Evolutionary conservation across 2,113 vertebrate genomes (phyloP).

Genomic region (Otocyon megalotis): DNA sequence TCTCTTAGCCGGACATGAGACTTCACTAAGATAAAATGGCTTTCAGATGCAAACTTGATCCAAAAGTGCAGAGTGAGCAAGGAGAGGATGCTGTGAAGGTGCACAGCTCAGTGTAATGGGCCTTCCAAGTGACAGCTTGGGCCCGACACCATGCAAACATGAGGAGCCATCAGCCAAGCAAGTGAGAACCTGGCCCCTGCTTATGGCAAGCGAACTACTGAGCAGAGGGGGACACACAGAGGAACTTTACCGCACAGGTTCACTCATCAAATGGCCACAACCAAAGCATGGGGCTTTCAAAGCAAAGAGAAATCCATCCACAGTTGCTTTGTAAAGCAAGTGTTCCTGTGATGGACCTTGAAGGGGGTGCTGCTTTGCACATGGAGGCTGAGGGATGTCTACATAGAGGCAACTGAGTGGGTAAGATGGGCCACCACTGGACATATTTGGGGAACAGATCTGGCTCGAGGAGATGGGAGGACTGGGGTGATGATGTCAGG

Average conservation of each 20-base stretch:
- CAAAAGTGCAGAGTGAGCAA: not conserved
- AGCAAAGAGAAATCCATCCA: not conserved
- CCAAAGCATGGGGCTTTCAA: not conserved
- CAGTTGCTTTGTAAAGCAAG: not conserved
- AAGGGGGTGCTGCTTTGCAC: accelerated
- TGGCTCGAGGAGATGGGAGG: not conserved
- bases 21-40: not conserved
- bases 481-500: accelerated
- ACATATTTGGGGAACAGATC: accelerated
- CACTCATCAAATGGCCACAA: not conserved
- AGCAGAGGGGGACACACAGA: not conserved
- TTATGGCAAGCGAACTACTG: not conserved
- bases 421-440: not conserved
- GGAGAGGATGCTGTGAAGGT: accelerated
- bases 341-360: not conserved
- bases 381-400: not conserved
- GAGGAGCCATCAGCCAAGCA: not conserved
- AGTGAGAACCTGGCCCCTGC: not conserved
- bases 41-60: not conserved
- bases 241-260: not conserved
- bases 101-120: accelerated
- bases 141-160: accelerated
- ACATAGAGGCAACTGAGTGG: accelerated
- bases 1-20: not conserved
- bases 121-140: not conserved